phyloP scores from a whole-genome alignment of 2,797 vertebrate species.

The Pipistrellus pygmaeus region DNA sequence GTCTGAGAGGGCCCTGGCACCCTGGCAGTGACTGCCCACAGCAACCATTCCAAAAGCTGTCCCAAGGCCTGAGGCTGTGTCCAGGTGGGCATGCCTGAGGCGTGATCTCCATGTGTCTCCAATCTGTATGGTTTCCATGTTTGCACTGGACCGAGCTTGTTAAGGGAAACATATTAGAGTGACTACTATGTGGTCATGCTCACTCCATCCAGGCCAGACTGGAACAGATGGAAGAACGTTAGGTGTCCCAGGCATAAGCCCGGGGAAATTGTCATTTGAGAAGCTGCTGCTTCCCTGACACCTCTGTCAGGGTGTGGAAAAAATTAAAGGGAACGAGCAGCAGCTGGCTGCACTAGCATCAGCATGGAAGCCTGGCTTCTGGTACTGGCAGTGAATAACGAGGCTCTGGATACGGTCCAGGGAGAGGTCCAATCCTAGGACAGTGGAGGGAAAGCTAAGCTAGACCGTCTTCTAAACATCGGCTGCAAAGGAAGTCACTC shows the following conservation, averaged over 20 bases:
- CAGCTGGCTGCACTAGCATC: slow-evolving; percentile 38
- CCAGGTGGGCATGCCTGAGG: not conserved
- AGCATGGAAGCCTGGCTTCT: not conserved
- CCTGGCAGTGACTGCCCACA: not conserved
- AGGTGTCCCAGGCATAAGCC: not conserved
- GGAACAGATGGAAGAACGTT: not conserved
- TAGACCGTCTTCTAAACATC: not conserved
- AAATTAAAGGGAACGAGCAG: slow-evolving; percentile 34
- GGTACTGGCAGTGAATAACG: not conserved
- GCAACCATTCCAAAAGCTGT: not conserved
- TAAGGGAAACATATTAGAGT: not conserved
- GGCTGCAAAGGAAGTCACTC: not conserved
- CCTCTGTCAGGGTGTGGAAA: not conserved
- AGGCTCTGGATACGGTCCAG: not conserved
- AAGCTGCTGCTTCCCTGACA: slow-evolving; percentile 64
- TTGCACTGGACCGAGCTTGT: not conserved
- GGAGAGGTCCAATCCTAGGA: not conserved
- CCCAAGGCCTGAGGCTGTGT: not conserved
- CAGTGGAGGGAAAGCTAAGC: not conserved
- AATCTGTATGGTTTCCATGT: not conserved
- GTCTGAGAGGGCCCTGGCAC: not conserved
- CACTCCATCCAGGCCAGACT: fast-evolving
- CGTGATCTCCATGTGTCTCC: not conserved
- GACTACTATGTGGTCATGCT: not conserved
- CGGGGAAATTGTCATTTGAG: not conserved